Conservation (phyloP, 2,797 vertebrate species). For the Argyrosomus regius region DNA sequence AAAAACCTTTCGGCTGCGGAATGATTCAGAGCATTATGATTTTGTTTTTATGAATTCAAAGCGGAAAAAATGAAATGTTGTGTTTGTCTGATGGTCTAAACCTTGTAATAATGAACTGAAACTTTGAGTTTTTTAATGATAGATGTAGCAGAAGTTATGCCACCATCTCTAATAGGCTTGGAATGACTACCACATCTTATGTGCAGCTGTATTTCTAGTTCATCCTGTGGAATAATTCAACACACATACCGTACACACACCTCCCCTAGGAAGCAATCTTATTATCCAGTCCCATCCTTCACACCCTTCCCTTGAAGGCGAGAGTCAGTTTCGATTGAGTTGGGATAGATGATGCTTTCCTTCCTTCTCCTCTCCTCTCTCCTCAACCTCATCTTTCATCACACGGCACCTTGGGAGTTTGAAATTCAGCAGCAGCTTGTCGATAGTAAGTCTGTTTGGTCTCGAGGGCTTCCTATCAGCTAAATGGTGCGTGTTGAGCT, state of each 20-base stretch:
- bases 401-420: constrained; percentile 47
- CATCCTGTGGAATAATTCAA: constrained; percentile 4
- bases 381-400: constrained; percentile 43
- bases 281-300: constrained; percentile 51
- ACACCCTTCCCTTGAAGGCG: constrained; percentile 36
- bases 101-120: constrained; percentile 15
- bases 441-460: constrained; percentile 53
- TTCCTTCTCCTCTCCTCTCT: constrained; percentile 31
- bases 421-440: constrained; percentile 62
- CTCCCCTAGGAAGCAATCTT: constrained; percentile 18
- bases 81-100: constrained; percentile 3
- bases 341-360: constrained; percentile 45
- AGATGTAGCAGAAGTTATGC: neutral
- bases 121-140: constrained; percentile 13
- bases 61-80: neutral
- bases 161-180: constrained; percentile 8
- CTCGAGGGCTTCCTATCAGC: constrained; percentile 61
- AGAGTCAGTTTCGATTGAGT: constrained; percentile 54
- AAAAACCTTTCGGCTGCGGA: constrained; percentile 2
- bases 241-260: neutral
- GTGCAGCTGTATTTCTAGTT: constrained; percentile 30
- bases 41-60: constrained; percentile 10
- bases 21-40: constrained; percentile 16
- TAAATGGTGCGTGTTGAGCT: constrained; percentile 56
- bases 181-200: constrained; percentile 4